These are phyloP conservation scores for Phallusia fumigata DNA, from an alignment of 23 tunicate species.

Conservation along the genomic window DNA sequence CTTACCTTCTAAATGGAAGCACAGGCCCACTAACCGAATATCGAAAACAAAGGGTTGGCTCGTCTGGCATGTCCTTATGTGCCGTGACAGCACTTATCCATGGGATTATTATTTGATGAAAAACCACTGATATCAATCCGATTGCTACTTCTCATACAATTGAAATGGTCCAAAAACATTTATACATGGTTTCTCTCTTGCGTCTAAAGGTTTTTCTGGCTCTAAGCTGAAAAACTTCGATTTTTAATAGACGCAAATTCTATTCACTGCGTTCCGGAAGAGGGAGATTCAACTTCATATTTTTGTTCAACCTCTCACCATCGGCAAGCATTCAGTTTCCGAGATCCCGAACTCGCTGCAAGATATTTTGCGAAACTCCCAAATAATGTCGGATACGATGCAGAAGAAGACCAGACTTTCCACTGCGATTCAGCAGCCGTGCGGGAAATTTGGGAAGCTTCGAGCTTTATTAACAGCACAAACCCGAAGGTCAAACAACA, in stretches of 20 bases:
- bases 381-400: neutral
- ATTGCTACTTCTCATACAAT: too few species aligned
- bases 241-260: neutral
- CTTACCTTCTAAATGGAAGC: too few species aligned
- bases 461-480: conserved; percentile 37
- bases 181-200: too few species aligned
- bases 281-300: neutral
- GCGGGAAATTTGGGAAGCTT: conserved; percentile 30
- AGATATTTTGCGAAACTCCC: conserved; percentile 38
- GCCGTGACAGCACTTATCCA: too few species aligned
- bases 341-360: conserved; percentile 14
- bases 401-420: neutral
- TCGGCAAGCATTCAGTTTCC: conserved; percentile 39
- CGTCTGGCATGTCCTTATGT: too few species aligned
- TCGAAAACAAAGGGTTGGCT: too few species aligned
- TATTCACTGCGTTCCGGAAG: conserved; percentile 1
- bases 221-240: too few species aligned
- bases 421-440: neutral
- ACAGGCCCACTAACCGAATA: too few species aligned
- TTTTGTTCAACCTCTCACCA: neutral
- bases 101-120: too few species aligned
- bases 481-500: neutral
- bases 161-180: too few species aligned
- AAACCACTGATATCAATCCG: too few species aligned
- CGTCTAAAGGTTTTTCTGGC: too few species aligned